Conservation (phyloP, 2,888 invertebrate genomes). For the Ennomos erosarius region DNA sequence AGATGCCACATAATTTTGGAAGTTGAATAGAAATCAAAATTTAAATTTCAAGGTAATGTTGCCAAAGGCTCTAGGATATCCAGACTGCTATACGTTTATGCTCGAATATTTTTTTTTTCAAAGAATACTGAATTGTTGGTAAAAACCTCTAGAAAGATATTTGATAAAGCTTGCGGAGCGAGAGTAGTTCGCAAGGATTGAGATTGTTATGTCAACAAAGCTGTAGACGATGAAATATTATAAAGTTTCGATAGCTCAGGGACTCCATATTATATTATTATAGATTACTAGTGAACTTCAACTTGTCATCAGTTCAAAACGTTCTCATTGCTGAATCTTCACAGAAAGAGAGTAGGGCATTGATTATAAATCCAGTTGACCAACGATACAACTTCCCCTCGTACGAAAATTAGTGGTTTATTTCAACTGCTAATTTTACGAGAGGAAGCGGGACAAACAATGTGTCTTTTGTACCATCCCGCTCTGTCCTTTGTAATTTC, state of each 20-base stretch:
- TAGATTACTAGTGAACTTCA: too few relatives aligned
- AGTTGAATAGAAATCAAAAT: constrained; percentile 13
- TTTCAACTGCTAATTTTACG: too few relatives aligned
- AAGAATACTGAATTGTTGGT: constrained; percentile 41
- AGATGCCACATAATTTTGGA: constrained; percentile 7
- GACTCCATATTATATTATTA: constrained; percentile 6
- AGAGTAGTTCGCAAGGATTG: constrained; percentile 35
- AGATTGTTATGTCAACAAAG: constrained; percentile 48
- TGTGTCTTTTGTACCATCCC: too few relatives aligned
- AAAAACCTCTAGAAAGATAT: constrained; percentile 35
- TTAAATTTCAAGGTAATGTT: constrained; percentile 12
- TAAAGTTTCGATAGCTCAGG: constrained; percentile 45
- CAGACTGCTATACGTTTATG: constrained; percentile 1
- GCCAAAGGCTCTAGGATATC: too few relatives aligned
- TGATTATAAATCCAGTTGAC: too few relatives aligned
- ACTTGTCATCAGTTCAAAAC: too few relatives aligned
- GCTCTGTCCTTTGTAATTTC: too few relatives aligned
- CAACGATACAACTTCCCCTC: too few relatives aligned
- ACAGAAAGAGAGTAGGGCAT: too few relatives aligned
- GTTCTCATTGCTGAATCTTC: too few relatives aligned
- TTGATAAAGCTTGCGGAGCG: constrained; percentile 32
- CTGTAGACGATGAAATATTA: constrained; percentile 45
- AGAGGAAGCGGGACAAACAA: too few relatives aligned
- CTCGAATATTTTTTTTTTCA: constrained; percentile 28
- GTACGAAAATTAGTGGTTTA: too few relatives aligned